phyloP scores from a whole-genome alignment of 2,888 invertebrate genomes.

The Anthoptus insignis region DNA sequence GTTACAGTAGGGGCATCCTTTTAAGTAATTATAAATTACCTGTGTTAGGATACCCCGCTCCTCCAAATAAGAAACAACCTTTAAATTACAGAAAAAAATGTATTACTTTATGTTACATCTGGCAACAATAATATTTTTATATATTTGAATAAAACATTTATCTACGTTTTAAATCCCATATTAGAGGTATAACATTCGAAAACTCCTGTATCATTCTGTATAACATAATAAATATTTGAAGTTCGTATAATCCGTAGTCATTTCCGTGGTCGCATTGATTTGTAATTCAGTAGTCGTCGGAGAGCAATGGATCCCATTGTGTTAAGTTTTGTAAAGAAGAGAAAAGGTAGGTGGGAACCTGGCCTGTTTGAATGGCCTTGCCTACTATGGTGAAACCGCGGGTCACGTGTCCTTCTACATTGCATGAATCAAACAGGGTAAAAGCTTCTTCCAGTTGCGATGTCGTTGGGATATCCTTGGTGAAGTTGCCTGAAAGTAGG shows the following conservation, averaged over 20 bases:
- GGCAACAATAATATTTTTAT: neutral
- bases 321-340: slow-evolving; percentile 14
- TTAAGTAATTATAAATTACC: too few relatives aligned
- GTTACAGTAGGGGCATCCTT: too few relatives aligned
- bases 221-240: neutral
- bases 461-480: slow-evolving; percentile 8
- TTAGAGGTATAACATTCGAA: neutral
- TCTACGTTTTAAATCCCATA: neutral
- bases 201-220: too few relatives aligned
- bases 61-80: too few relatives aligned
- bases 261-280: neutral
- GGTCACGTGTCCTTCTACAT: neutral
- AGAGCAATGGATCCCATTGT: slow-evolving; percentile 22
- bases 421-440: slow-evolving; percentile 10
- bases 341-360: slow-evolving; percentile 15
- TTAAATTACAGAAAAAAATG: neutral
- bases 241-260: neutral
- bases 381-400: slow-evolving; percentile 24
- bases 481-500: slow-evolving; percentile 24
- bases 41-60: too few relatives aligned
- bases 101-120: neutral
- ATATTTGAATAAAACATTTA: too few relatives aligned
- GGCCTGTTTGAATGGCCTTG: slow-evolving; percentile 1
- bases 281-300: slow-evolving; percentile 11
- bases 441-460: slow-evolving; percentile 28